These are phyloP conservation scores for Mantis religiosa DNA, from an alignment of 2,888 invertebrate species.

Conservation along the genomic window DNA sequence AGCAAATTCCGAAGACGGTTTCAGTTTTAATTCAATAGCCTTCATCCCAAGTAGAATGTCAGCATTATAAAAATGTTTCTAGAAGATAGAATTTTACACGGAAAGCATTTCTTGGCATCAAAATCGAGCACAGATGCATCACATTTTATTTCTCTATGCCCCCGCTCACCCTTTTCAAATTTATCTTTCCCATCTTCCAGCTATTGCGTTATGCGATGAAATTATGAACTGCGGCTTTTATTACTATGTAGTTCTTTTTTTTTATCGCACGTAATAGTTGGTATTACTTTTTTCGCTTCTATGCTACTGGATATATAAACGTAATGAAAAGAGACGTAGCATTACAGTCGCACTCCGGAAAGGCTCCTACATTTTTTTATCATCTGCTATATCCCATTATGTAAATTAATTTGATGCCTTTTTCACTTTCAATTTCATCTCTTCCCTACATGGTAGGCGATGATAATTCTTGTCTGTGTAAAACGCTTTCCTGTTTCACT, in stretches of 20 bases:
- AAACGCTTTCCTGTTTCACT: conserved; percentile 1
- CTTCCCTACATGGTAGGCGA: neutral
- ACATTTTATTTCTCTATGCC: neutral
- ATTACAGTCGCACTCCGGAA: neutral
- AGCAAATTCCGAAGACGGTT: no score
- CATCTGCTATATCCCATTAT: conserved; percentile 13
- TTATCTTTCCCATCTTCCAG: neutral
- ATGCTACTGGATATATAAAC: neutral
- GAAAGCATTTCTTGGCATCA: neutral
- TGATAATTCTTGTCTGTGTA: neutral
- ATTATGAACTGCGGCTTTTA: neutral
- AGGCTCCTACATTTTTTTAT: neutral
- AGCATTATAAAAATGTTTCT: neutral
- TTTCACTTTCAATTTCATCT: conserved; percentile 12
- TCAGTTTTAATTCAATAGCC: neutral
- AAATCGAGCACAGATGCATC: neutral
- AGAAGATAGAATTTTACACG: neutral
- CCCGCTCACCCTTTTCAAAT: neutral
- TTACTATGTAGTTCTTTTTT: neutral
- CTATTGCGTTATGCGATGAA: neutral
- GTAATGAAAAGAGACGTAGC: neutral
- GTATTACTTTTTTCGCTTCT: neutral
- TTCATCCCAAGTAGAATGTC: neutral
- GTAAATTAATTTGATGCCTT: conserved; percentile 15
- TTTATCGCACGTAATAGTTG: neutral